A percentile compares a stretch with the other conserved stretches of the same genome.
Conservation (phyloP, 2,797 vertebrate species). For the Sebastolobus altivelis region DNA sequence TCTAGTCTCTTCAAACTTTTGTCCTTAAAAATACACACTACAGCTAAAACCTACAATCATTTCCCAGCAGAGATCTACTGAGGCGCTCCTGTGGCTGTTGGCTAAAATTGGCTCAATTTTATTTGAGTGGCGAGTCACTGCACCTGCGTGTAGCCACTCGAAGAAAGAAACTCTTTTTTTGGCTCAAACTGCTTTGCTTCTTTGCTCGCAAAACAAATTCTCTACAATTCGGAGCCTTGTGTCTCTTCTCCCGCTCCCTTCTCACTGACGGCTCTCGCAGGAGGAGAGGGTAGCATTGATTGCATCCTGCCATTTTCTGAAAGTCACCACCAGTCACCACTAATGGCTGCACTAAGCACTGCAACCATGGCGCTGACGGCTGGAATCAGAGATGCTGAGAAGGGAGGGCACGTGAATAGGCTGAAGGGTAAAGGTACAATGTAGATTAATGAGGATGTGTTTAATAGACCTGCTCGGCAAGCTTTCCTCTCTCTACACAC, state of each 20-base stretch:
- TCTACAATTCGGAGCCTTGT: not conserved
- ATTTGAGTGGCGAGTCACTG: slow-evolving; percentile 21
- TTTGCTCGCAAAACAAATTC: slow-evolving; percentile 21
- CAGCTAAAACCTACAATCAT: slow-evolving; percentile 12
- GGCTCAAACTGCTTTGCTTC: slow-evolving; percentile 2
- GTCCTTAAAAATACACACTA: not conserved
- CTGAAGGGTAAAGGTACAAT: not conserved
- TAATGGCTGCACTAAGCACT: slow-evolving; percentile 37
- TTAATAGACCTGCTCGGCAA: not conserved
- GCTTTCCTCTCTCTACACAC: not conserved
- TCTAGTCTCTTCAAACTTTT: not conserved
- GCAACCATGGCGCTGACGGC: not conserved
- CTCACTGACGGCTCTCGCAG: not conserved
- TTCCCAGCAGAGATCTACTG: slow-evolving; percentile 19
- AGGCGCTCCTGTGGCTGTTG: slow-evolving; percentile 10
- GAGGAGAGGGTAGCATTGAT: slow-evolving; percentile 18
- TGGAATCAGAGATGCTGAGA: slow-evolving; percentile 5
- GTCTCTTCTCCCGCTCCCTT: not conserved
- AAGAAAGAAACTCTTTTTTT: slow-evolving; percentile 14
- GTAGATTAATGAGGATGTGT: not conserved
- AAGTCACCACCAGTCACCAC: slow-evolving; percentile 17
- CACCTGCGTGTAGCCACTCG: not conserved
- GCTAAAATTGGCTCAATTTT: slow-evolving; percentile 44
- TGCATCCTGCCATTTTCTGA: slow-evolving; percentile 37
- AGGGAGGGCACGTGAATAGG: not conserved